Evolutionary conservation across 2,797 vertebrate genomes (phyloP).

Genomic region (Takifugu ocellatus): DNA sequence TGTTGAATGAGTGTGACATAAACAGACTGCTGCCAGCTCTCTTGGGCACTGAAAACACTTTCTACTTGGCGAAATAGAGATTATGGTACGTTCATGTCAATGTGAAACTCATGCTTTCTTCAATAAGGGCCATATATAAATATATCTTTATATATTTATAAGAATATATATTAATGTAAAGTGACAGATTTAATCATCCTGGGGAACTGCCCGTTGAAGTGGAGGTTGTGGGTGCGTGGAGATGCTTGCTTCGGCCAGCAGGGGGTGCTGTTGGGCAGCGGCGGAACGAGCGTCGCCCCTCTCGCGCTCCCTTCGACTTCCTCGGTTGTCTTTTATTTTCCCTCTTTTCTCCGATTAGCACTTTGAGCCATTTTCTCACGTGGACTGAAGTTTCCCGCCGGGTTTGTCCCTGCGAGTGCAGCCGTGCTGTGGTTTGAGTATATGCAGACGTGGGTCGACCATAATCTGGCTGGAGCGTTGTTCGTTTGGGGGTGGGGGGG

Average conservation of each 20-base stretch:
- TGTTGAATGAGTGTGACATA: slow-evolving; percentile 71
- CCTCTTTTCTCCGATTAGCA: slow-evolving; percentile 53
- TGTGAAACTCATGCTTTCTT: slow-evolving; percentile 79
- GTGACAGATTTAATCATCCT: slow-evolving; percentile 70
- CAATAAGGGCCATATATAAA: slow-evolving; percentile 79
- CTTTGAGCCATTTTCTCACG: slow-evolving; percentile 67
- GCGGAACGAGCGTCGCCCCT: slow-evolving; percentile 46
- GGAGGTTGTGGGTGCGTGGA: slow-evolving; percentile 30
- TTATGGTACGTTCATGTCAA: slow-evolving; percentile 83
- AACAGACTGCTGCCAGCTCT: slow-evolving; percentile 77
- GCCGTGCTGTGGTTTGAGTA: slow-evolving; percentile 26
- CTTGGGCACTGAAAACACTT: slow-evolving; percentile 83
- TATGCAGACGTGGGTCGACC: slow-evolving; percentile 39
- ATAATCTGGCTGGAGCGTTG: slow-evolving; percentile 21
- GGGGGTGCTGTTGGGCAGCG: slow-evolving; percentile 68
- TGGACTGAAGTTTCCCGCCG: slow-evolving; percentile 44
- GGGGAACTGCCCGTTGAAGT: slow-evolving; percentile 58
- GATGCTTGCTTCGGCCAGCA: slow-evolving; percentile 58
- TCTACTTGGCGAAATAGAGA: slow-evolving; percentile 82
- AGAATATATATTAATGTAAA: slow-evolving; percentile 73
- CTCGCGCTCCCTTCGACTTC: slow-evolving; percentile 42
- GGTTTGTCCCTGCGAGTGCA: slow-evolving; percentile 31
- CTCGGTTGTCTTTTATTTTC: slow-evolving; percentile 53
- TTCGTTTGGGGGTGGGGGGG: slow-evolving; percentile 25
- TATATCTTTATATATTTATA: slow-evolving; percentile 71